These are phyloP conservation scores for Chrysomallon squamiferum DNA, from an alignment of 1,140 invertebrate genomes.

Conservation along the genomic window DNA sequence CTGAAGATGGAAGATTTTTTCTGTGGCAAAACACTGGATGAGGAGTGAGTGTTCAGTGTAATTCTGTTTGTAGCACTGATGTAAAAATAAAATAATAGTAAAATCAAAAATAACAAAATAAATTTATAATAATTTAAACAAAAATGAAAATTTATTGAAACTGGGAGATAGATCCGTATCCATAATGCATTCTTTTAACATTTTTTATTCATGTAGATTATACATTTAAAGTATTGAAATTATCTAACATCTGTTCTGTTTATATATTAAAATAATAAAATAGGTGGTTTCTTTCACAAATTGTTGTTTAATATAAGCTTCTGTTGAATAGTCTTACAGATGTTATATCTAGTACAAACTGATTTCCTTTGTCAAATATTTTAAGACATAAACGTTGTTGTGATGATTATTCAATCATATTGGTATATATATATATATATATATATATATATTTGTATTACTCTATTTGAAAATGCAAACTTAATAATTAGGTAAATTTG, in stretches of 20 bases:
- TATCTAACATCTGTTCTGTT: neutral
- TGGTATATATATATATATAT: neutral
- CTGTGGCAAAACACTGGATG: slow-evolving; percentile 20
- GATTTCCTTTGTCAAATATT: neutral
- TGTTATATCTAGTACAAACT: neutral
- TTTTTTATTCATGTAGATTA: neutral
- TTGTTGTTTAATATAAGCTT: neutral
- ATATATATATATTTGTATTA: neutral
- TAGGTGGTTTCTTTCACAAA: neutral
- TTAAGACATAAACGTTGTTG: neutral
- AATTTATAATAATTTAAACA: neutral
- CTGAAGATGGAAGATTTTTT: slow-evolving; percentile 37
- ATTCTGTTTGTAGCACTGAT: too few species aligned
- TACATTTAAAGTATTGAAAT: neutral
- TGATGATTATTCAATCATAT: neutral
- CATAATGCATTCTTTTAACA: neutral
- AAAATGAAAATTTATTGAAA: neutral
- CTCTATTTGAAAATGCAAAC: neutral
- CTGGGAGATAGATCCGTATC: neutral
- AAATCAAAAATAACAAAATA: neutral
- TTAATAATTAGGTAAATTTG: neutral
- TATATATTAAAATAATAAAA: neutral
- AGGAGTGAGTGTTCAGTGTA: slow-evolving; percentile 8
- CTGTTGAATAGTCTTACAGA: too few species aligned
- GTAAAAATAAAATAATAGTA: slow-evolving; percentile 26